Percentiles rank a stretch among this genome's conserved stretches.
These are phyloP conservation scores for Setipinna tenuifilis DNA, from an alignment of 2,797 vertebrate genomes.

Conservation along the genomic window DNA sequence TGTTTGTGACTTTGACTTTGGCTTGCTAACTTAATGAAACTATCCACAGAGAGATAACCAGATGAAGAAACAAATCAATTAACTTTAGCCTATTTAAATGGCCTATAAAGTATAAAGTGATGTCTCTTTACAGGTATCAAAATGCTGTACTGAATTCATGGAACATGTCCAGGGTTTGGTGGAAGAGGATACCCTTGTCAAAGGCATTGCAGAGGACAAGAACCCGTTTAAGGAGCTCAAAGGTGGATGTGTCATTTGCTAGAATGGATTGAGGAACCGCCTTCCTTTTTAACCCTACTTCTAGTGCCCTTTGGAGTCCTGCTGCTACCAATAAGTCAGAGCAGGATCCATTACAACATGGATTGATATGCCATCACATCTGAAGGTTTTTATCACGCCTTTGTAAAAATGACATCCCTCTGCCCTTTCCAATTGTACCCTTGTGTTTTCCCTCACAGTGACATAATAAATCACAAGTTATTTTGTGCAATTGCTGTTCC, in stretches of 20 bases:
- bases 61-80: neutral
- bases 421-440: conserved; percentile 49
- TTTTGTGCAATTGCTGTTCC: conserved; percentile 52
- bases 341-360: conserved; percentile 55
- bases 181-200: conserved; percentile 90
- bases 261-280: conserved; percentile 67
- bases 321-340: conserved; percentile 51
- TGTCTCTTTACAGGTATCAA: conserved; percentile 82
- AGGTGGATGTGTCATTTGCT: conserved; percentile 92
- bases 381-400: conserved; percentile 42
- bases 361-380: conserved; percentile 51
- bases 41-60: neutral
- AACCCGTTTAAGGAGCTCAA: conserved; percentile 96
- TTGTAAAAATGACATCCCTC: conserved; percentile 51
- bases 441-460: conserved; percentile 53
- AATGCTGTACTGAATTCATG: conserved; percentile 95
- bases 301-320: conserved; percentile 59
- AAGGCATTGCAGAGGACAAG: conserved; percentile 94
- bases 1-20: neutral
- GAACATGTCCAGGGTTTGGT: conserved; percentile 88
- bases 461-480: conserved; percentile 61
- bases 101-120: neutral
- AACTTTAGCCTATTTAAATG: neutral
- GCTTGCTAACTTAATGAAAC: neutral
- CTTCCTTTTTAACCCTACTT: conserved; percentile 61